Percentiles rank a stretch among this genome's conserved stretches.
Conservation (phyloP, 2,113 vertebrate genomes). For the Phoxinus phoxinus region DNA sequence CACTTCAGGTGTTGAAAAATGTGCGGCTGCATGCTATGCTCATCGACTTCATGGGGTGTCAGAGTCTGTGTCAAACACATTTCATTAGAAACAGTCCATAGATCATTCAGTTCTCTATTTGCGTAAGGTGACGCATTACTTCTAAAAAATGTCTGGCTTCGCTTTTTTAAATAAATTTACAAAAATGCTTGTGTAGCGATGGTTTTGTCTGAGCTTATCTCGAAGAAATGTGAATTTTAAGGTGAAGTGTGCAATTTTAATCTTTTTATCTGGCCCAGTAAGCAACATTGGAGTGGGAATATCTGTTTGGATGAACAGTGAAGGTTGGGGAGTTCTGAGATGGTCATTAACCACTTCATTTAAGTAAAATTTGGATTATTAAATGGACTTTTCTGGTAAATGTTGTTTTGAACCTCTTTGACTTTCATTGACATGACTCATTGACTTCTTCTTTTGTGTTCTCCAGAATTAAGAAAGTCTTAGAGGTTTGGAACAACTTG, state of each 20-base stretch:
- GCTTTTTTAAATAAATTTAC: not conserved
- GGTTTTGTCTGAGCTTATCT: not conserved
- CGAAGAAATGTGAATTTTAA: not conserved
- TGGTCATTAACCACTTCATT: no score
- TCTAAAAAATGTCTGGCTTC: not conserved
- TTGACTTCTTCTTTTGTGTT: not conserved
- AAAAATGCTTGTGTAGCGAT: not conserved
- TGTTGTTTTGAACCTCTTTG: no score
- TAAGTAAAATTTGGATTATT: no score
- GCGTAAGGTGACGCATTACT: not conserved
- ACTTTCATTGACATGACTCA: no score
- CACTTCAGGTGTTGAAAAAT: conserved; percentile 38
- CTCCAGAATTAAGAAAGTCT: not conserved
- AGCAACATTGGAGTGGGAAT: not conserved
- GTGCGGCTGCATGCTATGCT: not conserved
- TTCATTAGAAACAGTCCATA: not conserved
- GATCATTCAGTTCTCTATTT: not conserved
- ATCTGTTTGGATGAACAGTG: no score
- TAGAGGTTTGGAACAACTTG: not conserved
- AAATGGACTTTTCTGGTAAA: no score
- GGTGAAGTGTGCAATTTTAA: not conserved
- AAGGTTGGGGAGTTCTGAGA: no score
- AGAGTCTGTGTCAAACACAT: not conserved
- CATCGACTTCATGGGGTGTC: not conserved
- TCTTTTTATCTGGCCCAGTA: not conserved